Evolutionary conservation across 2,113 vertebrate species (phyloP), one percentile per base, ranked within the genome.

Genomic region (Siniperca chuatsi): DNA sequence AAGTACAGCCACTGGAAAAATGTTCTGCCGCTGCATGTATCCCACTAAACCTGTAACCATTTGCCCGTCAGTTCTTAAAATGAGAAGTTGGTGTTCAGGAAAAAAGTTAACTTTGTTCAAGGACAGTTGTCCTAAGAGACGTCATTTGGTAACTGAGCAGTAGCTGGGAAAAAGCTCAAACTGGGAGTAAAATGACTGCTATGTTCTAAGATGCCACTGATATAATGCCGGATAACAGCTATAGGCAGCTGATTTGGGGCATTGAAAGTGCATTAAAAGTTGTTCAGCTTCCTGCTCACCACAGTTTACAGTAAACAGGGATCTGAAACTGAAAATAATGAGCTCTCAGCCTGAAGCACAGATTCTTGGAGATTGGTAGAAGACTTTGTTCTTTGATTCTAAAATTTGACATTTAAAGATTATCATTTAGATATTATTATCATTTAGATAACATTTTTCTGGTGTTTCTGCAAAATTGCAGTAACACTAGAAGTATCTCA

Each of bases 291-390:
- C 44, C 25, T 52, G 57, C 42, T 75, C 11, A 33, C 29, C 29
- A 42, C 18, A 29, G 50, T 67, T 73, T 7, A 37, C n/a, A 21
- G 13, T 4, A 33, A 61, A 81, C 18, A 21, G 9, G 3, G 6
- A 67, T 73, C 54, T 73, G 16, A 62, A 75, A 75, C 1, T 11
- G 10, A 48, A 87, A 87, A 62, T 84, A 84, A 87, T 68, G 61
- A 81, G 65, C 29, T 81, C 35, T 61, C 72, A 60, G 65, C 12
- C 15, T 57, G 40, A 13, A 21, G 33, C 65, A 44, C 11, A 68
- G 35, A 68, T 57, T 65, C 57, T 25, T 35, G 8, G 23, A 60
- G 8, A 48, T n/a, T 33, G 10, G 4, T 37, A 7, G n/a, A 61
- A 42, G 2, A 4, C 15, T 55, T 60, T 62, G 46, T 25, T 76